These are phyloP conservation scores for western clawed frog (Xenopus tropicalis) DNA, from an alignment of 2,113 vertebrate species.

Conservation along the genomic window UCB_Xtro_10.0 CM004447.2:34388001-34388500, in stretches of 20 bases:
- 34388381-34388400: conserved; percentile 97
- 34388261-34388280: conserved; percentile 95
- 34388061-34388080: conserved; percentile 85
- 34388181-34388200: conserved; percentile 85
- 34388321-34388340: conserved; percentile 99
- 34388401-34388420: conserved; percentile 97
- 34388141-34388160: conserved; percentile 81
- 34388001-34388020: conserved; percentile 85
- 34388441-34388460: conserved; percentile 83
- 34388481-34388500: conserved; percentile 65
- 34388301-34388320: conserved; percentile 95
- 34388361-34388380: conserved; percentile 99
- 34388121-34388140: conserved; percentile 77
- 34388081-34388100: conserved; percentile 96
- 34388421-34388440: conserved; percentile 86
- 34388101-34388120: conserved; percentile 68
- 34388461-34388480: conserved; percentile 52
- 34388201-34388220: conserved; percentile 96
- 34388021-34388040: conserved; percentile 85
- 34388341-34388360: conserved; percentile 98
- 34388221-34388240: conserved; percentile 69
- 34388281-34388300: conserved; percentile 94
- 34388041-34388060: conserved; percentile 80
- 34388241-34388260: conserved; percentile 91
- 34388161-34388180: conserved; percentile 79